Percentiles rank a stretch among this genome's conserved stretches.
Conservation (phyloP, 2,888 invertebrate genomes). For the Habrosyne pyritoides region DNA sequence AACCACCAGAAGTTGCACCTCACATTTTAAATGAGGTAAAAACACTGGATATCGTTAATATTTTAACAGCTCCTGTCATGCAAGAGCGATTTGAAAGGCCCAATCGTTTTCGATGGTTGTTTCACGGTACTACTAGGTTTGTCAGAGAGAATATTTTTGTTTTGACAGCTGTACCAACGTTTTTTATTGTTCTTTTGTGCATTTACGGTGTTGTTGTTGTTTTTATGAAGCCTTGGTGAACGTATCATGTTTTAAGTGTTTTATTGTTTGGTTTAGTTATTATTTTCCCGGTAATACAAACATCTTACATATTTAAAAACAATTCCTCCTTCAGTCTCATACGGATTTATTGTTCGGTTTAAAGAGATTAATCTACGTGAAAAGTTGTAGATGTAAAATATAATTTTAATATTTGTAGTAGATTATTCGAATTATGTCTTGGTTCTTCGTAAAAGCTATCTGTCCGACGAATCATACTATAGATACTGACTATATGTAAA, state of each 20-base stretch:
- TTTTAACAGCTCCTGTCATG: constrained; percentile 32
- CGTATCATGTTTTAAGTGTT: constrained; percentile 4
- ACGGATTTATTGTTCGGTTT: no score
- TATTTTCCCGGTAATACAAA: no score
- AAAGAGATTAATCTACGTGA: no score
- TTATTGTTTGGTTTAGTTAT: no score
- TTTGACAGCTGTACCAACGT: constrained; percentile 60
- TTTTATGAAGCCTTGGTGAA: constrained; percentile 47
- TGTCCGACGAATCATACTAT: no score
- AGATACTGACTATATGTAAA: no score
- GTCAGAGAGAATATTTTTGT: constrained; percentile 60
- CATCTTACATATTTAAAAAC: no score
- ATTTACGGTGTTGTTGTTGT: constrained; percentile 55
- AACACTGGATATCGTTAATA: constrained; percentile 33
- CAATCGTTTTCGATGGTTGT: constrained; percentile 19
- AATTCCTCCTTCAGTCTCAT: no score
- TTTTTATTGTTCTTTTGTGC: constrained; percentile 54
- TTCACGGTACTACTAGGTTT: constrained; percentile 40
- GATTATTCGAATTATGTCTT: no score
- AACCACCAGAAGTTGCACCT: constrained; percentile 23
- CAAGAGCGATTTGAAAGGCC: constrained; percentile 14
- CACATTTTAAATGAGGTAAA: constrained; percentile 10
- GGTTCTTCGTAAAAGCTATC: no score
- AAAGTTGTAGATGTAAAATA: no score
- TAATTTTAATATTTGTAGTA: no score